phyloP scores from a whole-genome alignment of 2,113 vertebrate species.

The Chiloscyllium plagiosum region DNA sequence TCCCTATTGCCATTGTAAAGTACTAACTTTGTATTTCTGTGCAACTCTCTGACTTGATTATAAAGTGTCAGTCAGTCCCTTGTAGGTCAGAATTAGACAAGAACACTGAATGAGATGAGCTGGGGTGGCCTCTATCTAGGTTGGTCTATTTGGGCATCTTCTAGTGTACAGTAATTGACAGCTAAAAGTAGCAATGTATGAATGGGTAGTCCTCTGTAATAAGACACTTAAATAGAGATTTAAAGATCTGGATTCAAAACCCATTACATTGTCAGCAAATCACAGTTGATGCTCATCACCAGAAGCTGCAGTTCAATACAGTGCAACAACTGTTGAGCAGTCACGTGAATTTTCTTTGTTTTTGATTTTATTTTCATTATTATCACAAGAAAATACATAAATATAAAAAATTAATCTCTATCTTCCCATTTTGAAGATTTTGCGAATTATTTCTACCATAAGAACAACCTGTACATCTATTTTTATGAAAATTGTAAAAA shows the following conservation, averaged over 20 bases:
- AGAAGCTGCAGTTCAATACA: too few species aligned
- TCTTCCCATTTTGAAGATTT: background rate
- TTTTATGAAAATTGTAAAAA: slow-evolving; percentile 68
- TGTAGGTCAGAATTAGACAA: too few species aligned
- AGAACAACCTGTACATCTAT: slow-evolving; percentile 74
- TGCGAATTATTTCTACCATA: slow-evolving; percentile 61
- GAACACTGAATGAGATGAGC: too few species aligned
- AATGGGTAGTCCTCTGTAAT: background rate
- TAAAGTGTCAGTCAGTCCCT: too few species aligned
- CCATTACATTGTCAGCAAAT: background rate
- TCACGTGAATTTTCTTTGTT: background rate
- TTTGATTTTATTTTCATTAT: background rate
- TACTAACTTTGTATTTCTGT: too few species aligned
- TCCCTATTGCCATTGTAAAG: too few species aligned
- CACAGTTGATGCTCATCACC: background rate
- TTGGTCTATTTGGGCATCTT: too few species aligned
- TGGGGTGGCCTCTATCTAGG: too few species aligned
- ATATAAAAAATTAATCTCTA: background rate
- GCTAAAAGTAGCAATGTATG: background rate
- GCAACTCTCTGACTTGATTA: too few species aligned
- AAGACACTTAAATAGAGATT: background rate
- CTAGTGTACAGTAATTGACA: background rate
- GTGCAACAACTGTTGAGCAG: background rate
- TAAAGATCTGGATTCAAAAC: background rate
- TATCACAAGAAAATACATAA: background rate